A percentile compares a stretch with the other conserved stretches of the same genome.
These are phyloP conservation scores for Microcebus tavaratra DNA, from an alignment of 2,113 vertebrate genomes.

Conservation along the genomic window DNA sequence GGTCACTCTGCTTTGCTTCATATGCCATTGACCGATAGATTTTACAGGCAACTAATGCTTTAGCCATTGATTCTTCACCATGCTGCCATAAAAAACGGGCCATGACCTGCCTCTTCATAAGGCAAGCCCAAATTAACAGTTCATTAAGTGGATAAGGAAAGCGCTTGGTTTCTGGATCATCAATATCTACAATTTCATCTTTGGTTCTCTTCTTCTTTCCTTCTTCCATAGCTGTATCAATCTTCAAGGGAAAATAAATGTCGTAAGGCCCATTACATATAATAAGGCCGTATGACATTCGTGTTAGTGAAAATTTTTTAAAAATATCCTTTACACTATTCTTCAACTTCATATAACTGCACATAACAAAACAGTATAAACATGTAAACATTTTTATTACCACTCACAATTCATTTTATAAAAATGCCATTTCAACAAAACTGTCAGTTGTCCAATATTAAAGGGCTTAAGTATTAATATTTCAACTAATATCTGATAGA, in stretches of 20 bases:
- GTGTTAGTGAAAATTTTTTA: conserved; percentile 3
- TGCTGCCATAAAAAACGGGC: conserved; percentile 99
- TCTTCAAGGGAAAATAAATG: conserved; percentile 77
- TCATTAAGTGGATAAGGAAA: conserved; percentile 99
- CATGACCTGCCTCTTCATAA: conserved; percentile 99
- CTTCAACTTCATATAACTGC: background rate
- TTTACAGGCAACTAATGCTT: conserved; percentile 97
- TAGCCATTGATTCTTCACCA: conserved; percentile 98
- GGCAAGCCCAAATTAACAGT: conserved; percentile 96
- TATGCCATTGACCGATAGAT: conserved; percentile 97
- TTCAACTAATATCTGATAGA: conserved; percentile 35
- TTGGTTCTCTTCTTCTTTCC: conserved; percentile 95
- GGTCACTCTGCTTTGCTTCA: conserved; percentile 98
- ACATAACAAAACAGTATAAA: background rate
- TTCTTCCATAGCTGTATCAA: conserved; percentile 89
- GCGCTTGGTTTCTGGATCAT: conserved; percentile 95
- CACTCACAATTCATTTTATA: conserved; percentile 11
- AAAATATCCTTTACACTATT: background rate
- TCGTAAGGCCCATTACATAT: conserved; percentile 34
- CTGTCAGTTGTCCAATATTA: background rate
- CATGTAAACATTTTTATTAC: conserved; percentile 14
- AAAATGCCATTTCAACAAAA: conserved; percentile 17
- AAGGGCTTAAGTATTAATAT: background rate
- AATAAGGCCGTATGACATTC: background rate
- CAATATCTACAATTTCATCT: conserved; percentile 98